Evolutionary conservation across 2,113 vertebrate species (phyloP).

Genomic region (Ophiodon elongatus): DNA sequence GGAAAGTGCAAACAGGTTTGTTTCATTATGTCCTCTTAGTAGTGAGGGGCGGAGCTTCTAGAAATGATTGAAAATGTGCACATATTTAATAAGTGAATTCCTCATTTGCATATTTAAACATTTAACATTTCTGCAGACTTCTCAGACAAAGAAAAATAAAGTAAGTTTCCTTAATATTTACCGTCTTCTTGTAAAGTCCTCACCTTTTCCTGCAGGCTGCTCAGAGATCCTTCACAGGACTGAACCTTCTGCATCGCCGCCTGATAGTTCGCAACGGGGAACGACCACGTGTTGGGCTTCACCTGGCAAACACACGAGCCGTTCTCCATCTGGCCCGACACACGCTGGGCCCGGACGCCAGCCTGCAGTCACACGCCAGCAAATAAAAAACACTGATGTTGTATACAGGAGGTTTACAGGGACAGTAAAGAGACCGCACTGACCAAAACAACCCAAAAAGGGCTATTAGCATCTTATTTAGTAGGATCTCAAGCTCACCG

Average conservation of each 20-base stretch:
- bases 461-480: too few relatives aligned
- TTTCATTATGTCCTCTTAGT: too few relatives aligned
- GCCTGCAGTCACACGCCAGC: conserved; percentile 54
- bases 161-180: too few relatives aligned
- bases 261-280: conserved; percentile 72
- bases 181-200: too few relatives aligned
- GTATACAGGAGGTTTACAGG: not conserved
- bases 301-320: conserved; percentile 71
- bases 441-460: not conserved
- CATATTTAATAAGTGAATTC: too few relatives aligned
- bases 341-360: conserved; percentile 30
- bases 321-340: conserved; percentile 42
- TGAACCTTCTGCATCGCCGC: conserved; percentile 50
- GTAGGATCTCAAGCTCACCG: conserved; percentile 63
- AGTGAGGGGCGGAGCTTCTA: too few relatives aligned
- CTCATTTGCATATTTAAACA: too few relatives aligned
- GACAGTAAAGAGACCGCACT: not conserved
- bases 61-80: too few relatives aligned
- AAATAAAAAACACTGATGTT: not conserved
- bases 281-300: conserved; percentile 69
- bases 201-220: conserved; percentile 66
- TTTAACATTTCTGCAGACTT: too few relatives aligned
- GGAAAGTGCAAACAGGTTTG: too few relatives aligned
- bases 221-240: conserved; percentile 58
- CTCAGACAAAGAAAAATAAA: too few relatives aligned